Evolutionary conservation across 2,888 invertebrate species (phyloP).

Genomic region (Tetragonula carbonaria): DNA sequence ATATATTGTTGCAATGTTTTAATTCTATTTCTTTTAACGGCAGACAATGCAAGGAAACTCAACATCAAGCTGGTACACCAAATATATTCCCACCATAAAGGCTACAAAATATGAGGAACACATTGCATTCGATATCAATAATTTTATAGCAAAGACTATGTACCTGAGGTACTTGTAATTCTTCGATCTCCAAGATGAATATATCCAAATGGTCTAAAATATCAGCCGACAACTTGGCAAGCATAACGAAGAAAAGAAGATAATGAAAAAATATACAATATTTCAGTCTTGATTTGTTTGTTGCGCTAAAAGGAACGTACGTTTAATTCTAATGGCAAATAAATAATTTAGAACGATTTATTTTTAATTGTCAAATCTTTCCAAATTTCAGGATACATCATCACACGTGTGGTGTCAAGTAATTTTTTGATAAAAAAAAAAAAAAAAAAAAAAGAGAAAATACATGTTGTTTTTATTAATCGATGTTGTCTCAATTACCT

Average conservation of each 20-base stretch:
- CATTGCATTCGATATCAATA: background rate
- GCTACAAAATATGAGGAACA: conserved; percentile 84
- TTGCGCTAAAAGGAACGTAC: conserved; percentile 90
- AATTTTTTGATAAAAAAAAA: background rate
- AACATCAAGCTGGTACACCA: conserved; percentile 94
- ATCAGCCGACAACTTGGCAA: conserved; percentile 95
- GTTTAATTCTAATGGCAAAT: conserved; percentile 31
- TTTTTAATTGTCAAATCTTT: conserved; percentile 17
- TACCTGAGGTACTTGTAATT: conserved; percentile 94
- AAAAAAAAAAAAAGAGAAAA: background rate
- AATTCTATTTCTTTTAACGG: conserved; percentile 93
- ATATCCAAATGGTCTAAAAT: conserved; percentile 96
- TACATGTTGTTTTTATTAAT: background rate
- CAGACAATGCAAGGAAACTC: conserved; percentile 93
- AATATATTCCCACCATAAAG: conserved; percentile 96
- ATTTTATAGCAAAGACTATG: conserved; percentile 1
- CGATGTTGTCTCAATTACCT: conserved; percentile 87
- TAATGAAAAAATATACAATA: conserved; percentile 97
- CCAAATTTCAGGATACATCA: background rate
- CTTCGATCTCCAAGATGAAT: conserved; percentile 97
- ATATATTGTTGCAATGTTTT: conserved; percentile 91
- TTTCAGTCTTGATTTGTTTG: conserved; percentile 97
- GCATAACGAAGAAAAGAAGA: conserved; percentile 94
- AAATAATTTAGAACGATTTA: conserved; percentile 18
- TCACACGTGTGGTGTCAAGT: background rate